Evolutionary conservation across 1,140 invertebrate species (phyloP).

Genomic region (Zeugodacus cucurbitae): DNA sequence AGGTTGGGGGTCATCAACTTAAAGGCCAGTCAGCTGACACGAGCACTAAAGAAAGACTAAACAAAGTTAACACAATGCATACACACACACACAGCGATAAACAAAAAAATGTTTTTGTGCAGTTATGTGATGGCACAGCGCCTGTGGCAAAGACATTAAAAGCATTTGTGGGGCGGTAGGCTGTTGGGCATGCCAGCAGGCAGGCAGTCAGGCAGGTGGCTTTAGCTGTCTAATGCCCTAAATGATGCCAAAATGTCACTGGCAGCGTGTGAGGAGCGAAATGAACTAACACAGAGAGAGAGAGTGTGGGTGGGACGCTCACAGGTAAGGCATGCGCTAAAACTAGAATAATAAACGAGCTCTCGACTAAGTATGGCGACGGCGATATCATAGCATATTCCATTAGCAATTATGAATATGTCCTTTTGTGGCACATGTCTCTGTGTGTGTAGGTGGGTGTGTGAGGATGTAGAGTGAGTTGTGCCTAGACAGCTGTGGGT

Average conservation of each 20-base stretch:
- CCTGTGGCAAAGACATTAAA: background rate
- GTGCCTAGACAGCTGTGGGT: background rate
- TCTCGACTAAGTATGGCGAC: background rate
- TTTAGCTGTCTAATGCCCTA: background rate
- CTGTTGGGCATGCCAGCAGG: background rate
- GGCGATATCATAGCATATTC: conserved; percentile 56
- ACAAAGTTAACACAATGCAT: background rate
- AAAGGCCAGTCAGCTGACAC: background rate
- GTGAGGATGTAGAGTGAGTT: background rate
- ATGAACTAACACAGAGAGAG: background rate
- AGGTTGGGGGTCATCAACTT: background rate
- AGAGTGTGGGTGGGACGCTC: too few species aligned
- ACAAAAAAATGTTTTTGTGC: background rate
- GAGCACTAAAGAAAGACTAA: background rate
- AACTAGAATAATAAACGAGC: background rate
- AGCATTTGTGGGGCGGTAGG: background rate
- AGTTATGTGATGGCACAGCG: background rate
- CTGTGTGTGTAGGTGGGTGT: conserved; percentile 39
- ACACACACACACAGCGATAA: background rate
- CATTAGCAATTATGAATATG: conserved; percentile 66
- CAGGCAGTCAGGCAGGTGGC: background rate
- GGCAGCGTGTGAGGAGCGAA: background rate
- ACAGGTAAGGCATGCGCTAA: background rate
- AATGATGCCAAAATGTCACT: conserved; percentile 4
- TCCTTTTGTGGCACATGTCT: background rate